A percentile compares a stretch with the other conserved stretches of the same genome.
Conservation (phyloP, 1,140 invertebrate species). For the Doryteuthis pealeii region DNA sequence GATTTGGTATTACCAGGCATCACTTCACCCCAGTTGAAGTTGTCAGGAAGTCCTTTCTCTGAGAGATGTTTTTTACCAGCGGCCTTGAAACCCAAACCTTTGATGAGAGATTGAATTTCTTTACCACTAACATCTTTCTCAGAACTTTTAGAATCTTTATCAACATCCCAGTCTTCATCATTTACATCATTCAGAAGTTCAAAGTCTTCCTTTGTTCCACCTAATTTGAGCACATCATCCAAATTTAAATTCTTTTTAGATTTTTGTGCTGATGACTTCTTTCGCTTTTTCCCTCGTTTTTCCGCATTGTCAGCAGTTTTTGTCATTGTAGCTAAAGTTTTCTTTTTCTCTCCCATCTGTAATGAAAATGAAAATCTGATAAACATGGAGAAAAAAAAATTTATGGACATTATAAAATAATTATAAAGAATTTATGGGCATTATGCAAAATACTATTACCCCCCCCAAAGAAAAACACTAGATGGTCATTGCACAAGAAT, state of each 20-base stretch:
- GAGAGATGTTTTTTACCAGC: neutral
- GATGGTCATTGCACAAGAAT: too few species aligned
- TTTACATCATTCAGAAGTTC: slow-evolving; percentile 37
- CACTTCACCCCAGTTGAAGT: neutral
- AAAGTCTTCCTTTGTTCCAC: slow-evolving; percentile 35
- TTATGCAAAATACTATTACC: too few species aligned
- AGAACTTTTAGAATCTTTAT: slow-evolving; percentile 36
- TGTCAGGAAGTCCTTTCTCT: neutral
- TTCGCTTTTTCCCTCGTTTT: neutral
- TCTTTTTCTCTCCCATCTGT: too few species aligned
- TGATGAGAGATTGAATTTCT: neutral
- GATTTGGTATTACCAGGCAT: slow-evolving; percentile 20
- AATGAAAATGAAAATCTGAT: too few species aligned
- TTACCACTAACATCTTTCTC: slow-evolving; percentile 26
- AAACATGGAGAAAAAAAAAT: too few species aligned
- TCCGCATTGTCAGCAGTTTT: too few species aligned
- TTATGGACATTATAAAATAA: too few species aligned
- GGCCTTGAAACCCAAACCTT: neutral
- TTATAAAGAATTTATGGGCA: too few species aligned
- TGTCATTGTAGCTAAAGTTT: too few species aligned
- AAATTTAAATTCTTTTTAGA: too few species aligned
- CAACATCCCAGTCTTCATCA: slow-evolving; percentile 36
- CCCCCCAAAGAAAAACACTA: too few species aligned
- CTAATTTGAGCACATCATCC: too few species aligned
- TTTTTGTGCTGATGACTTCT: neutral